Evolutionary conservation across 2,797 vertebrate genomes (phyloP), one percentile per base, ranked within the genome.

Genomic region (Paedocypris micromegethes): DNA sequence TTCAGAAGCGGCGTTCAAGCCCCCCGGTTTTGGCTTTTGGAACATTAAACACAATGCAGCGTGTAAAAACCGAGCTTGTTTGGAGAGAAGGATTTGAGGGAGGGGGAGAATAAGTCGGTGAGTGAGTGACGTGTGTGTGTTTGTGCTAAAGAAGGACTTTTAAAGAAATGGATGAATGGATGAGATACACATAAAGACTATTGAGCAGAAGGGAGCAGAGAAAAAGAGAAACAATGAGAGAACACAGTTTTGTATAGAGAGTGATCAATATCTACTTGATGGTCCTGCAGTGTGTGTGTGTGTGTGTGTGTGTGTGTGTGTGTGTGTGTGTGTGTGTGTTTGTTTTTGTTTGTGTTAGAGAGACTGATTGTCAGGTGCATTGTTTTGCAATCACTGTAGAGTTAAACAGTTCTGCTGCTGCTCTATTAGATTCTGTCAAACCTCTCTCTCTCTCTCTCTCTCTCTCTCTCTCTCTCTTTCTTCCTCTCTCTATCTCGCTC

Each of bases 351-450:
- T 72, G 72, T 56, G 72, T 75, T 23, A 55, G 23, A 23, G 57
- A 40, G 56, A 58, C 72, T 83, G 82, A 86, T 87, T 86, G 88
- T 87, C 86, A 85, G 77, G 79, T 72, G 77, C 75, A 73, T 64
- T 61, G 74, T 82, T 82, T 78, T 78, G 75, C 80, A 80, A 82
- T 82, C 79, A 79, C 76, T 69, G 75, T 77, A 77, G 76, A 74
- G 71, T 75, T 65, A 70, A 75, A 76, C 73, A 68, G 66, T 70
- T 77, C 69, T 73, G 66, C 56, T 58, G 61, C 59, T 58, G 63
- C 74, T 82, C 77, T 75, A 77, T 77, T 75, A 75, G 63, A 75
- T 79, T 78, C 67, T 75, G 70, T 78, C 72, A 72, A 75, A 78
- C 75, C 57, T 42, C 64, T 64, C 60, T 63, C 50, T 43, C 9